Evolutionary conservation across 2,113 vertebrate species (phyloP).

Genomic region (Myanophis thanlyinensis): DNA sequence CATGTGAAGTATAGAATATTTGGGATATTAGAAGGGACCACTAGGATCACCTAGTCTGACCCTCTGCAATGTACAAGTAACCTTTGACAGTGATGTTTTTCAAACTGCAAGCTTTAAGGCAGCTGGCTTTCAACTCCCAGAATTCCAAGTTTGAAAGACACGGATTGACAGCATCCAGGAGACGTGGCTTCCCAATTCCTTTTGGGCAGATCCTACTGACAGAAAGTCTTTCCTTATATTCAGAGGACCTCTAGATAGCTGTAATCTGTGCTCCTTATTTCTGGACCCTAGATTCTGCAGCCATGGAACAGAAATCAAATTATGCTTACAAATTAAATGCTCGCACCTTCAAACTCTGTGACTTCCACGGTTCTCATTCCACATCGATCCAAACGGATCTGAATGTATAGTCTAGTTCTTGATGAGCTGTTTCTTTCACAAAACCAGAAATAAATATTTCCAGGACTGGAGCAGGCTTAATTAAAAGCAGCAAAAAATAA

Average conservation of each 20-base stretch:
- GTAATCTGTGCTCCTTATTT: not conserved
- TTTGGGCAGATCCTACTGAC: not conserved
- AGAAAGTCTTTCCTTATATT: not conserved
- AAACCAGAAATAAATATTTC: not conserved
- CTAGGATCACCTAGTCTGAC: not conserved
- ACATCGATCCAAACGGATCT: not conserved
- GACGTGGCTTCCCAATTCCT: not conserved
- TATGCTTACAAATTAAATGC: not conserved
- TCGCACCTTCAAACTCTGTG: not conserved
- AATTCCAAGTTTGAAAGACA: not conserved
- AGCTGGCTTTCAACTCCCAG: not conserved
- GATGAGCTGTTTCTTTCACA: not conserved
- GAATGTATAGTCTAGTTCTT: not conserved
- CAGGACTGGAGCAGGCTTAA: not conserved
- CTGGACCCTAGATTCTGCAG: not conserved
- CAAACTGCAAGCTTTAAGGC: not conserved
- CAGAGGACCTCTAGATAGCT: not conserved
- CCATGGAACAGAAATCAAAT: not conserved
- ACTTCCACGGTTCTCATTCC: not conserved
- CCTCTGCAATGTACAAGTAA: not conserved
- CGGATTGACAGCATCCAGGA: not conserved
- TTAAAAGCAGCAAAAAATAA: not conserved
- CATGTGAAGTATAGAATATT: not conserved
- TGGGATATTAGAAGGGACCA: not conserved
- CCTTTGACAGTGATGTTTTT: not conserved